Evolutionary conservation across 1,140 invertebrate genomes (phyloP).

Genomic region (Bombus picipes): DNA sequence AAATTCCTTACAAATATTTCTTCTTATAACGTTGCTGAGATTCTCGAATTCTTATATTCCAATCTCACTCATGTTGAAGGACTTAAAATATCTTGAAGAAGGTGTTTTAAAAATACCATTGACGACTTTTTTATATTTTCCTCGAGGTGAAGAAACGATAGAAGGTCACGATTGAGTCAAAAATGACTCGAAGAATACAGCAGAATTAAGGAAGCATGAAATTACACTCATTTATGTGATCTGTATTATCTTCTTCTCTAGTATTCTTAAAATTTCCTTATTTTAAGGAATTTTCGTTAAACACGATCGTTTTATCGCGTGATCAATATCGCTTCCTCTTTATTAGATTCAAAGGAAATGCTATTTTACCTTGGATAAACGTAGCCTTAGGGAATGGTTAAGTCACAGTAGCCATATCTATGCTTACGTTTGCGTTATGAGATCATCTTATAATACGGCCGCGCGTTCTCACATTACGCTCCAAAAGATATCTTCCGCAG

Average conservation of each 20-base stretch:
- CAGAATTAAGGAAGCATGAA: no score
- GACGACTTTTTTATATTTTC: neutral
- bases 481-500: slow-evolving; percentile 40
- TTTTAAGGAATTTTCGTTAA: neutral
- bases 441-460: slow-evolving; percentile 56
- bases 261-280: neutral
- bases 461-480: slow-evolving; percentile 50
- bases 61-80: neutral
- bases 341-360: slow-evolving; percentile 30
- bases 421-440: slow-evolving; percentile 65
- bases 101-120: neutral
- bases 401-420: slow-evolving; percentile 59
- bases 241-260: no score
- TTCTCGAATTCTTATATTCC: neutral
- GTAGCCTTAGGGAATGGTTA: slow-evolving; percentile 52
- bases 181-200: neutral
- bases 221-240: no score
- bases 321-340: slow-evolving; percentile 20
- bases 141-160: neutral
- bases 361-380: slow-evolving; percentile 43
- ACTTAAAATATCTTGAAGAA: neutral
- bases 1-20: neutral
- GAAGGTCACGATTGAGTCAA: neutral
- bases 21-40: neutral
- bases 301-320: neutral